These are phyloP conservation scores for Gulo gulo DNA, from an alignment of 2,113 vertebrate genomes.

Conservation along the genomic window DNA sequence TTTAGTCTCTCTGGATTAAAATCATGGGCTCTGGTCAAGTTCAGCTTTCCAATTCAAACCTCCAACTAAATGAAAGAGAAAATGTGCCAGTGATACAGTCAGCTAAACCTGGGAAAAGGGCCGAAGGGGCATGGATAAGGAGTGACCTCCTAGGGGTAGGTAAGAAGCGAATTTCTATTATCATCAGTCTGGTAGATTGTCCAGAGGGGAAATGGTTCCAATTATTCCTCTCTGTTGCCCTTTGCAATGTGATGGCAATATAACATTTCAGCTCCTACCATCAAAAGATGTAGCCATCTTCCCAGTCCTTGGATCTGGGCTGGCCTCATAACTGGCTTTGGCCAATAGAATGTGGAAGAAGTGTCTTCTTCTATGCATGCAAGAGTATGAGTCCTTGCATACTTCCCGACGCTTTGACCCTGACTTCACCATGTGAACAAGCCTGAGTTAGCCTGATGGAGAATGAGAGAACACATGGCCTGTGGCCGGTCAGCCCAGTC, in stretches of 20 bases:
- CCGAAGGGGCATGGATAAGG: not conserved
- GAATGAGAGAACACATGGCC: not conserved
- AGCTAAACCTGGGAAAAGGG: not conserved
- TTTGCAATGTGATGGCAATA: not conserved
- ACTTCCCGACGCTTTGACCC: not conserved
- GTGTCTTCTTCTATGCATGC: not conserved
- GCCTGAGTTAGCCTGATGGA: not conserved
- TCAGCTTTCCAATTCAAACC: not conserved
- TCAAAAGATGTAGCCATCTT: not conserved
- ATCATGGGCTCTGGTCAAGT: not conserved
- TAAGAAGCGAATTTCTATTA: not conserved
- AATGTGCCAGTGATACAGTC: not conserved
- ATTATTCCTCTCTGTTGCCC: not conserved
- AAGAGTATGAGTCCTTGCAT: too few relatives aligned
- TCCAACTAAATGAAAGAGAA: not conserved
- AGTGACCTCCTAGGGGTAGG: not conserved
- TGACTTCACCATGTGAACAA: not conserved
- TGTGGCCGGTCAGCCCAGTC: rapidly evolving
- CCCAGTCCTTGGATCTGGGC: not conserved
- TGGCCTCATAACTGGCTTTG: not conserved
- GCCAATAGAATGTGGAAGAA: not conserved
- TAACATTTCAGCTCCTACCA: rapidly evolving
- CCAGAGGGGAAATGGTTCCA: not conserved
- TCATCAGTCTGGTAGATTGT: not conserved
- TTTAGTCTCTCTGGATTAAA: conserved; percentile 8